A percentile compares a stretch with the other conserved stretches of the same genome.
Conservation (phyloP, 2,888 invertebrate genomes). For the Lasioglossum malachurum region DNA sequence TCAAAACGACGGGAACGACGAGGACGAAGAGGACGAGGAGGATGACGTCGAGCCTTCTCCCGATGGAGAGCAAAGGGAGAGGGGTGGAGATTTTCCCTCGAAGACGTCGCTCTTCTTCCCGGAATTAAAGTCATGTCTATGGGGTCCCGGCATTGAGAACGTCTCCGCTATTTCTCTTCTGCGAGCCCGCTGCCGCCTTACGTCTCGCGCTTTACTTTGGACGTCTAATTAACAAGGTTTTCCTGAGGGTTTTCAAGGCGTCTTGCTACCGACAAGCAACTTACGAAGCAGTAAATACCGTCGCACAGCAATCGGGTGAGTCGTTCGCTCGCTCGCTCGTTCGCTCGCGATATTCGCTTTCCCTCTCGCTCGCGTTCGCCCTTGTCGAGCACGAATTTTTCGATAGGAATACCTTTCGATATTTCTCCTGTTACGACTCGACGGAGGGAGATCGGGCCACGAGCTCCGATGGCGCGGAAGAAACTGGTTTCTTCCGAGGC, state of each 20-base stretch:
- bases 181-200: constrained; percentile 34
- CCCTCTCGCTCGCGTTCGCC: background rate
- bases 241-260: constrained; percentile 55
- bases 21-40: background rate
- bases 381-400: constrained; percentile 30
- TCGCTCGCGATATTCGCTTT: background rate
- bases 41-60: background rate
- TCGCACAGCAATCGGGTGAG: constrained; percentile 32
- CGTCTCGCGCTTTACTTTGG: constrained; percentile 62
- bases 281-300: constrained; percentile 54
- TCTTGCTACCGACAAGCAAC: constrained; percentile 48
- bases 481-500: constrained; percentile 66
- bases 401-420: constrained; percentile 44
- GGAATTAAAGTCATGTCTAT: constrained; percentile 61
- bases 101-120: constrained; percentile 56
- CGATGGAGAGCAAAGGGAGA: background rate
- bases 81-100: constrained; percentile 35
- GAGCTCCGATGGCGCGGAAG: constrained; percentile 54
- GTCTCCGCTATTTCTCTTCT: constrained; percentile 53
- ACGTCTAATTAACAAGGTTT: constrained; percentile 72
- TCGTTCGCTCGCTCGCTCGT: background rate
- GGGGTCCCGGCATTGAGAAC: constrained; percentile 59
- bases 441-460: background rate
- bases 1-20: constrained; percentile 33
- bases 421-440: constrained; percentile 20